Base-by-base conservation (phyloP, 1,140 invertebrate genomes). In the Bilobella aurantiaca region DNA sequence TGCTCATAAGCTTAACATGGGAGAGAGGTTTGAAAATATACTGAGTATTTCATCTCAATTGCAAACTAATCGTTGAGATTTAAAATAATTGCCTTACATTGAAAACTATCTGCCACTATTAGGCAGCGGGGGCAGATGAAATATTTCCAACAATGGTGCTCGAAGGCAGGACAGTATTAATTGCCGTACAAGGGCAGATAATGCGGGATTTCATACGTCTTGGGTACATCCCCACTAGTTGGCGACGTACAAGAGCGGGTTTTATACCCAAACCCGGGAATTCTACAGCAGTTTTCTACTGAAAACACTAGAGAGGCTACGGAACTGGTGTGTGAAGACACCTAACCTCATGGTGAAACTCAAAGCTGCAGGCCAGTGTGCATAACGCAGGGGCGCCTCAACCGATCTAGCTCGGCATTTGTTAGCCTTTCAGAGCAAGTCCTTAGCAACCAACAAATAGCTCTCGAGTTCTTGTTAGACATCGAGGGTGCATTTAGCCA, bases 251-350 rank as follows among this genome's bases (percentile, higher is more conserved):
- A 12, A 61, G 46, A 42, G 63, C 61, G 18, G 37, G 62, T 0
- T 70, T 67, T 42, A 29, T 70, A 1, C 68, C 65, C n/a, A 70
- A 67, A 37, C 69, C 65, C 12, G 65, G 59, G 1, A 70, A 65
- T n/a, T 65, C 65, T n/a, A n/a, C n/a, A n/a, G n/a, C n/a, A n/a
- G n/a, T 2, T 70, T 70, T 29, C 32, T 70, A 1, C 49, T 65
- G 2, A 70, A 70, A 31, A 37, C 28, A 2, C 1, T 65, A 23
- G 69, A 67, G 30, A 58, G 63, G 42, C 58, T 70, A 1, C 16
- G 67, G 3, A 64, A 67, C 47, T 57, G 58, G 37, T 25, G 58
- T n/a, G 3, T 70, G 23, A 56, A 62, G 46, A 64, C 49, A 3
- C 64, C 58, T 34, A 31, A 27, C 18, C 25, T 66, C 2, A 59